Base-by-base conservation (phyloP, 2,797 vertebrate genomes). In the Tangara arthus region DNA sequence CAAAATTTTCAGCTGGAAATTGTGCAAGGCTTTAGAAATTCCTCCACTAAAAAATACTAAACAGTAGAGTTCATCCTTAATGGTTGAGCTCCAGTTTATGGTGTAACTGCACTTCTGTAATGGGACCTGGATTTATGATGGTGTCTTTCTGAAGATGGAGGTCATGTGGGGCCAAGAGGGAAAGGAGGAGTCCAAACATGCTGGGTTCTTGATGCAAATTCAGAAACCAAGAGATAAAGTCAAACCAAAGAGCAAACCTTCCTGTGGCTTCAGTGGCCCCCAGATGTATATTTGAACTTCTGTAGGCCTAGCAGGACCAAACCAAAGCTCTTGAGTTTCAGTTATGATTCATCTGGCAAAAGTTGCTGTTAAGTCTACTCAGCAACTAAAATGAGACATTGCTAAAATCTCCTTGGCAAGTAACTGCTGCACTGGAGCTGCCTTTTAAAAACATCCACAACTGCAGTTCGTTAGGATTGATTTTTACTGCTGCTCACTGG, bases 401-500 rank as follows among this genome's bases (percentile, higher is more conserved):
- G 35, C 39, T 95, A 93, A 89, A 78, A 92, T 41, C 64, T 96
- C 23, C 50, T 79, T 80, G 82, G 86, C 39, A 87, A 59, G 41
- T 64, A 80, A 46, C 24, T 65, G 16, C 57, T 72, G 22, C 52
- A 37, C 21, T 55, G 37, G 66, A 66, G n/a, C 55, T 79, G n/a
- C 30, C 78, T 80, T 94, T 78, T 60, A 42, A 69, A 93, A 76
- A 16, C 26, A 76, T 81, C 50, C 32, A 26, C 52, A 75, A 76
- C 34, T 80, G 69, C 53, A 53, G 41, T 47, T 95, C 2, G 37
- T 78, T 70, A 76, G 19, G 22, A 39, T 52, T 50, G 27, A 21
- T 77, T 87, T 70, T 49, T 82, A 26, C 82, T 72, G 37, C 57
- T 79, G 52, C 28, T 73, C 65, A 44, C 19, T 71, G 30, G 50